Evolutionary conservation across 2,888 invertebrate species (phyloP).

Genomic region (Tetranychus piercei): DNA sequence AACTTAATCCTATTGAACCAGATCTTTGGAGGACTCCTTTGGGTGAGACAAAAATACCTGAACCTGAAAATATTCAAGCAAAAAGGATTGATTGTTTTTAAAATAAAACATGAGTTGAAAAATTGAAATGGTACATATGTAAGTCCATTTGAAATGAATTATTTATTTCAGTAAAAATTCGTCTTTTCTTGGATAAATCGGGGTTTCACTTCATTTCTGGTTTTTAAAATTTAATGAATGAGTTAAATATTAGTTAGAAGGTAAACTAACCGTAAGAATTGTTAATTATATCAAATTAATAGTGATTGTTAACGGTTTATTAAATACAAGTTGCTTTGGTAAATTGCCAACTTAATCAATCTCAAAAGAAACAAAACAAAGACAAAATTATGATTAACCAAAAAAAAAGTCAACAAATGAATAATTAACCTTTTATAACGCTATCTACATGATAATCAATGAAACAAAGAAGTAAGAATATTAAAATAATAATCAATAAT

Average conservation of each 20-base stretch:
- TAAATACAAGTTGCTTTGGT: neutral
- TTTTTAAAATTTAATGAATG: neutral
- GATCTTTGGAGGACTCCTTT: constrained; percentile 66
- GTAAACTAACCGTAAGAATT: constrained; percentile 4
- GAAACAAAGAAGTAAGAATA: too few relatives aligned
- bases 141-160: neutral
- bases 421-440: too few relatives aligned
- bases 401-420: too few relatives aligned
- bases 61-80: neutral
- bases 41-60: constrained; percentile 77
- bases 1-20: constrained; percentile 81
- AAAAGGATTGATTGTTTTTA: neutral
- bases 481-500: too few relatives aligned
- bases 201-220: too few relatives aligned
- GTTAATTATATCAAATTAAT: neutral
- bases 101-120: neutral
- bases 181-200: too few relatives aligned
- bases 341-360: constrained; percentile 7
- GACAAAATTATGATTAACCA: too few relatives aligned
- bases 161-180: too few relatives aligned
- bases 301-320: neutral
- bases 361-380: neutral
- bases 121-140: neutral
- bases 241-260: neutral
- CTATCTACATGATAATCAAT: too few relatives aligned